Conservation (phyloP, 1,140 invertebrate genomes). For the Meloidogyne floridensis region DNA sequence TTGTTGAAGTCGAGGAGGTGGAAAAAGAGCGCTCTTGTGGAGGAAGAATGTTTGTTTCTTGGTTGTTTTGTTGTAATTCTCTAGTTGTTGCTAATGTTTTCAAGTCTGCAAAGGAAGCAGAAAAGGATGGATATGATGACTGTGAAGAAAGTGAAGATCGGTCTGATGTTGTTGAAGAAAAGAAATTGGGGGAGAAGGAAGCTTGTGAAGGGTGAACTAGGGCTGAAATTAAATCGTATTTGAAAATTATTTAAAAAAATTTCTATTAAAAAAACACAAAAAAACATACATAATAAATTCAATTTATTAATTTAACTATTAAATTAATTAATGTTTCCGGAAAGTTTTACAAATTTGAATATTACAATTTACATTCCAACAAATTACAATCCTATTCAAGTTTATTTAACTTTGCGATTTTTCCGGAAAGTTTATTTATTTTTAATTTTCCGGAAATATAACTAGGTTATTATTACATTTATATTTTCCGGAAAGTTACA, state of each 20-base stretch:
- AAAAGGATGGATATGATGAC: not conserved
- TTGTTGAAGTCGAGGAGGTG: not conserved
- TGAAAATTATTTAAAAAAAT: too few species aligned
- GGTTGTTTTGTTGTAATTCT: not conserved
- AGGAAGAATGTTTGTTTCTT: not conserved
- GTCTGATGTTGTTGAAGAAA: not conserved
- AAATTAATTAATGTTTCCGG: not conserved
- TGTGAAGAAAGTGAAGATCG: not conserved
- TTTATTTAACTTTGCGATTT: too few species aligned
- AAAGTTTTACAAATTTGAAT: conserved; percentile 9
- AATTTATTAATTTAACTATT: too few species aligned
- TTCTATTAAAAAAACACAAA: not conserved
- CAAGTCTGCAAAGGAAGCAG: not conserved
- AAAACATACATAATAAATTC: not conserved
- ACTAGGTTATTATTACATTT: too few species aligned
- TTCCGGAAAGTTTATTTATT: too few species aligned
- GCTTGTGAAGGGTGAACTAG: not conserved
- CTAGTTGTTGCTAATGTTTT: conserved; percentile 5
- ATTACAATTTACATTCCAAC: too few species aligned
- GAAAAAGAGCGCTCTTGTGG: not conserved
- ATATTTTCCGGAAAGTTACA: too few species aligned
- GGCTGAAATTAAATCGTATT: not conserved
- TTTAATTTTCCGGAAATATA: too few species aligned
- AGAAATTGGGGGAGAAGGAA: not conserved
- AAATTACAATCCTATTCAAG: too few species aligned